Evolutionary conservation across 2,113 vertebrate genomes (phyloP).

Genomic region (Catharus bicknelli): DNA sequence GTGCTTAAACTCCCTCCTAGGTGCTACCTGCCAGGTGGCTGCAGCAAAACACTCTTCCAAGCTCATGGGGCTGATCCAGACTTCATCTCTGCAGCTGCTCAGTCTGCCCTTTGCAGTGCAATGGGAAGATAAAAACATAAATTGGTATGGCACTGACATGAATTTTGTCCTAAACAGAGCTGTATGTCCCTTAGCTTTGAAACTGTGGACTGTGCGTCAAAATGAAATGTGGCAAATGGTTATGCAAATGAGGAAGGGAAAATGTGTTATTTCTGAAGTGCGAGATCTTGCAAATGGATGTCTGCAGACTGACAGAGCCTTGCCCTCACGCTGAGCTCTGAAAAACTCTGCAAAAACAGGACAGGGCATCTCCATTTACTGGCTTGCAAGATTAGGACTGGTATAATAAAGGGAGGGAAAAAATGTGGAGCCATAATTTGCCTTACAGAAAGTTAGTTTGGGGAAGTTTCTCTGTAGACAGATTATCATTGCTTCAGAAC

Average conservation of each 20-base stretch:
- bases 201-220: not conserved
- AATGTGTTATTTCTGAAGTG: slow-evolving; percentile 31
- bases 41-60: not conserved
- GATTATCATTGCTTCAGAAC: not conserved
- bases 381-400: not conserved
- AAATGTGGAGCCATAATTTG: not conserved
- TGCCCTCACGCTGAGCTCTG: not conserved
- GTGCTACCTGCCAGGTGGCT: not conserved
- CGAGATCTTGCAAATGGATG: not conserved
- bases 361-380: accelerated
- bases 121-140: not conserved
- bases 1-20: not conserved
- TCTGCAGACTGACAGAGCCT: slow-evolving; percentile 13
- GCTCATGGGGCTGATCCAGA: not conserved
- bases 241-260: slow-evolving; percentile 6
- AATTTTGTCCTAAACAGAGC: not conserved
- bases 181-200: not conserved
- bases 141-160: not conserved
- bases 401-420: not conserved
- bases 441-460: not conserved
- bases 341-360: not conserved
- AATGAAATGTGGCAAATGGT: slow-evolving; percentile 17
- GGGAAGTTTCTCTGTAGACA: not conserved
- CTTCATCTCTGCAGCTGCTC: not conserved
- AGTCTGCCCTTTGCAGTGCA: not conserved